phyloP scores from a whole-genome alignment of 2,113 vertebrate species.

The Cromileptes altivelis region DNA sequence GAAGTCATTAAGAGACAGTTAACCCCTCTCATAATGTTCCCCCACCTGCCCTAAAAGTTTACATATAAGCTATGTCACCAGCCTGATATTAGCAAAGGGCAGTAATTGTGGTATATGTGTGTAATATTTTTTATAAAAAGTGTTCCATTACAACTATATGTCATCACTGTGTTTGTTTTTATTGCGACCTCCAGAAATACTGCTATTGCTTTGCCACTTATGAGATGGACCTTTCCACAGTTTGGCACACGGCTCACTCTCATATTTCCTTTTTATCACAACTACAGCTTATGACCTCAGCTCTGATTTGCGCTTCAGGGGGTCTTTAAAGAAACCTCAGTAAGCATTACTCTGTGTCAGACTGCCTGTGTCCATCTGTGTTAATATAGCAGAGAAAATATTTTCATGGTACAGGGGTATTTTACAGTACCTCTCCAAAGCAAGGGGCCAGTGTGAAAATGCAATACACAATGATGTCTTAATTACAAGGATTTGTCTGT shows the following conservation, averaged over 20 bases:
- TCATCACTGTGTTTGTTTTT: conserved; percentile 59
- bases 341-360: conserved; percentile 54
- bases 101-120: conserved; percentile 22
- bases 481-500: conserved; percentile 2
- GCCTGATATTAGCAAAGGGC: not conserved
- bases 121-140: conserved; percentile 50
- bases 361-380: conserved; percentile 49
- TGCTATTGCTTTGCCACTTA: conserved; percentile 45
- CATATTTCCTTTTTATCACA: conserved; percentile 71
- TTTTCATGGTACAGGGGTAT: conserved; percentile 32
- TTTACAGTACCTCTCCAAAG: conserved; percentile 16
- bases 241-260: conserved; percentile 54
- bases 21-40: not conserved
- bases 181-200: conserved; percentile 62
- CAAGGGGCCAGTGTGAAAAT: conserved; percentile 13
- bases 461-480: conserved; percentile 9
- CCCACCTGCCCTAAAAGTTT: conserved; percentile 8
- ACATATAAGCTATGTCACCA: conserved; percentile 11
- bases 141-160: conserved; percentile 36
- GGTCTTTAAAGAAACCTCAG: conserved; percentile 64
- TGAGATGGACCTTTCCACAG: conserved; percentile 49
- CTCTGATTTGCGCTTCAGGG: conserved; percentile 66
- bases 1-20: not conserved
- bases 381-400: conserved; percentile 47
- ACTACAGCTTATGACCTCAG: conserved; percentile 62